Percentiles rank a stretch among this genome's conserved stretches.
Evolutionary conservation across 2,888 invertebrate genomes (phyloP).

Genomic region (Drosophila mettleri): DNA sequence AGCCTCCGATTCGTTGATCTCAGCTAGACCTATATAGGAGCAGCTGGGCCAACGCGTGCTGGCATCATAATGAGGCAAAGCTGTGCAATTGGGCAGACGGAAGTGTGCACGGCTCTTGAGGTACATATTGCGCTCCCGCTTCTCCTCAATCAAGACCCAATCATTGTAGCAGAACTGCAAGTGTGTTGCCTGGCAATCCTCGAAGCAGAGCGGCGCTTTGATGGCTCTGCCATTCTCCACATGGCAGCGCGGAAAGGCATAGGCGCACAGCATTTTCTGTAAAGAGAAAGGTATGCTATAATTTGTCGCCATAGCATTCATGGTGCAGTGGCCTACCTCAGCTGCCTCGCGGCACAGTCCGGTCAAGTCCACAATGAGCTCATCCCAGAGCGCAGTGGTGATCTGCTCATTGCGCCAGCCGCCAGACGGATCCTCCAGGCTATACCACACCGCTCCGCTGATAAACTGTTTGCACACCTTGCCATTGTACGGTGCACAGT

Average conservation of each 20-base stretch:
- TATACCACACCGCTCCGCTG: slow-evolving; percentile 91
- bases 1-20: slow-evolving; percentile 91
- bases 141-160: slow-evolving; percentile 96
- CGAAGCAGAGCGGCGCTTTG: slow-evolving; percentile 93
- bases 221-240: slow-evolving; percentile 88
- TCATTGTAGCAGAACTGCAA: slow-evolving; percentile 96
- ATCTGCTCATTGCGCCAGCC: slow-evolving; percentile 94
- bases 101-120: slow-evolving; percentile 94
- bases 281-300: slow-evolving; percentile 38
- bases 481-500: slow-evolving; percentile 95
- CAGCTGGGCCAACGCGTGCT: slow-evolving; percentile 89
- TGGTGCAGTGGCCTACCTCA: slow-evolving; percentile 86
- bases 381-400: slow-evolving; percentile 93
- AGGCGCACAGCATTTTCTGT: slow-evolving; percentile 93
- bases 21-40: slow-evolving; percentile 93
- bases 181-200: slow-evolving; percentile 96
- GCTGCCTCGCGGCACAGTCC: slow-evolving; percentile 95
- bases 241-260: slow-evolving; percentile 95
- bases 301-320: neutral
- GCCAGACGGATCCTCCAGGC: slow-evolving; percentile 87
- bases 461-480: slow-evolving; percentile 90
- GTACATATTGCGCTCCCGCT: slow-evolving; percentile 91
- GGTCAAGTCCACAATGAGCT: slow-evolving; percentile 91
- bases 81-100: slow-evolving; percentile 93
- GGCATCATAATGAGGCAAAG: slow-evolving; percentile 89